Conservation (phyloP, 2,888 invertebrate species). For the Halictus ligatus region DNA sequence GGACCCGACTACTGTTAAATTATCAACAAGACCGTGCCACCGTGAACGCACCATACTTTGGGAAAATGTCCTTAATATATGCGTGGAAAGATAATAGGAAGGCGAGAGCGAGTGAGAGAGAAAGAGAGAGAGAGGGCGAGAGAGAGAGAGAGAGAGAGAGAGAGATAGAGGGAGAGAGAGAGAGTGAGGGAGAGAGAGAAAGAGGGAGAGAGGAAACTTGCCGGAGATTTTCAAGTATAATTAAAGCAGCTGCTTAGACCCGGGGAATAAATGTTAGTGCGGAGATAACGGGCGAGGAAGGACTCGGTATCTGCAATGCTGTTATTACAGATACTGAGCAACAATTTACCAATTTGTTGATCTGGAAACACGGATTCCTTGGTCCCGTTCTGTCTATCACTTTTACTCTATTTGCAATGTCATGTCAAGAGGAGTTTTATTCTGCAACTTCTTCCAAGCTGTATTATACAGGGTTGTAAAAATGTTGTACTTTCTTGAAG, state of each 20-base stretch:
- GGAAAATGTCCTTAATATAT: conserved; percentile 31
- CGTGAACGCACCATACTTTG: conserved; percentile 46
- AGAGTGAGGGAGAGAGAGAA: no score
- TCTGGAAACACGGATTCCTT: no score
- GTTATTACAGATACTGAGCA: neutral
- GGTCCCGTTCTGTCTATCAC: neutral
- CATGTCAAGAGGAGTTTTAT: neutral
- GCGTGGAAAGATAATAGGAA: conserved; percentile 38
- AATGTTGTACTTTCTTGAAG: no score
- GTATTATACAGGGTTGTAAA: no score
- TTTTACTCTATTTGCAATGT: neutral
- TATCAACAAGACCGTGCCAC: conserved; percentile 49
- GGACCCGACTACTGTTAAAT: conserved; percentile 43
- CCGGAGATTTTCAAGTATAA: conserved; percentile 28
- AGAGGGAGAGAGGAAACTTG: conserved; percentile 8
- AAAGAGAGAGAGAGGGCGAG: no score
- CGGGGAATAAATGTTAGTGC: conserved; percentile 18
- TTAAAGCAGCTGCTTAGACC: conserved; percentile 19
- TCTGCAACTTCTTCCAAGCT: no score
- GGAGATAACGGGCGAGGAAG: conserved; percentile 8
- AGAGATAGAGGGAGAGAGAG: neutral
- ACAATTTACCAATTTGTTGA: conserved; percentile 5
- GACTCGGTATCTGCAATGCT: neutral
- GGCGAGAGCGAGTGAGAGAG: neutral
- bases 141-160: no score